Base-by-base conservation (phyloP, 2,113 vertebrate genomes). In the Nesogale talazaci region DNA sequence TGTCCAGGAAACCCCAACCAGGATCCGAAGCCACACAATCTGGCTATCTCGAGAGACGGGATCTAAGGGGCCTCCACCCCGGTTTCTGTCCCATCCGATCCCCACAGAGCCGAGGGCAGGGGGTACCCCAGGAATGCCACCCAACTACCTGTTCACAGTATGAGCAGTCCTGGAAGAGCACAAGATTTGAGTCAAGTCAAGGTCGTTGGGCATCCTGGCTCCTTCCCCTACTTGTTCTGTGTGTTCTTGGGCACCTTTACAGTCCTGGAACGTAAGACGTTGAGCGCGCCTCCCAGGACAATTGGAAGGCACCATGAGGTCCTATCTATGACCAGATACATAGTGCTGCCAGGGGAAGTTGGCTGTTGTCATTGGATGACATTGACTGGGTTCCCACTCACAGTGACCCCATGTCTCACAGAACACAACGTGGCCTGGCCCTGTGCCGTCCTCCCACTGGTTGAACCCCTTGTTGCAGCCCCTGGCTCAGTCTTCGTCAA, bases 151-250 rank as follows among this genome's bases (percentile, higher is more conserved):
- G 0, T 10, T 59, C 40, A 15, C 4, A 7, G 29, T 1, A 25
- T 0, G 4, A 77, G 29, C 12, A 70, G 0, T n/a, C n/a, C n/a
- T 1, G 40, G 36, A 31, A 11, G 42, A 36, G 7, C 0, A 0
- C 10, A 63, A 40, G 22, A 29, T 40, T 70, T 5, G 20, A 56
- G 38, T 75, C 52, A n/a, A n/a, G 56, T 57, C 56, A 57, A 57
- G 16, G n/a, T n/a, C n/a, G 46, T 52, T 52, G 46, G 14, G 10
- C 12, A 34, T 34, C 29, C 75, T 25, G 61, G 17, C 8, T 56
- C 38, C n/a, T n/a, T 38, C 27, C 2, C 63, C 19, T 9, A 42
- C 70, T 1, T 34, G 63, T 74, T 59, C 3, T 65, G 9, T 69
- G 77, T 14, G 40, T 7, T 36, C 23, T 20, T 57, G 16, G 10